These are phyloP conservation scores for Empis livida DNA, from an alignment of 2,888 invertebrate species.

Conservation along the genomic window DNA sequence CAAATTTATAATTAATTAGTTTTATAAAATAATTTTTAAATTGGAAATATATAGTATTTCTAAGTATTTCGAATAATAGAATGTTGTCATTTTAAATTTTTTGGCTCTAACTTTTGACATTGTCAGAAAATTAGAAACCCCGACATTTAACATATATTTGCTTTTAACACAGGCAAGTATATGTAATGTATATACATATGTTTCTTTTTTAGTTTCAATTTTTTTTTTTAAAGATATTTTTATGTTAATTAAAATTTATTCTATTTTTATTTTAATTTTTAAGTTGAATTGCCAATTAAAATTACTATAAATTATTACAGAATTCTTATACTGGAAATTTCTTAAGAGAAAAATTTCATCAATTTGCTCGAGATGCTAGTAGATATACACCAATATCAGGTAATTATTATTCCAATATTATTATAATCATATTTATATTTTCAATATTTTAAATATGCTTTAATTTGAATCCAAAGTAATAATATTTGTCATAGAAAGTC, in stretches of 20 bases:
- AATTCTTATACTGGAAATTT: slow-evolving; percentile 34
- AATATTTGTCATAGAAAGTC: too few species aligned
- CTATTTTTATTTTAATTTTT: slow-evolving; percentile 5
- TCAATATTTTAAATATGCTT: neutral
- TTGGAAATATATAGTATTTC: too few species aligned
- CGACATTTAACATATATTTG: slow-evolving; percentile 1
- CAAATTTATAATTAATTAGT: too few species aligned
- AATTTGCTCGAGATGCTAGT: slow-evolving; percentile 28
- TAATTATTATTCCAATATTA: slow-evolving; percentile 12
- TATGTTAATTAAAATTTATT: neutral
- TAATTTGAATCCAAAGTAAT: too few species aligned
- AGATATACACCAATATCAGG: slow-evolving; percentile 32
- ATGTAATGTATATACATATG: neutral
- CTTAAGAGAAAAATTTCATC: slow-evolving; percentile 31
- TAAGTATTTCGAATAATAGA: too few species aligned
- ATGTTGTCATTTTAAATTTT: neutral
- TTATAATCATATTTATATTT: too few species aligned
- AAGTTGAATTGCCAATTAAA: slow-evolving; percentile 5
- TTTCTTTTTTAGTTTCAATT: neutral
- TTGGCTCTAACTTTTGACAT: slow-evolving; percentile 6
- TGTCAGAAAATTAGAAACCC: slow-evolving; percentile 7
- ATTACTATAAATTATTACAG: slow-evolving; percentile 19
- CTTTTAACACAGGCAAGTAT: neutral
- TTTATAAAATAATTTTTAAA: too few species aligned
- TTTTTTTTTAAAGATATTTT: neutral